Conservation (phyloP, 1,140 invertebrate genomes). For the Euura saliciscinereae region DNA sequence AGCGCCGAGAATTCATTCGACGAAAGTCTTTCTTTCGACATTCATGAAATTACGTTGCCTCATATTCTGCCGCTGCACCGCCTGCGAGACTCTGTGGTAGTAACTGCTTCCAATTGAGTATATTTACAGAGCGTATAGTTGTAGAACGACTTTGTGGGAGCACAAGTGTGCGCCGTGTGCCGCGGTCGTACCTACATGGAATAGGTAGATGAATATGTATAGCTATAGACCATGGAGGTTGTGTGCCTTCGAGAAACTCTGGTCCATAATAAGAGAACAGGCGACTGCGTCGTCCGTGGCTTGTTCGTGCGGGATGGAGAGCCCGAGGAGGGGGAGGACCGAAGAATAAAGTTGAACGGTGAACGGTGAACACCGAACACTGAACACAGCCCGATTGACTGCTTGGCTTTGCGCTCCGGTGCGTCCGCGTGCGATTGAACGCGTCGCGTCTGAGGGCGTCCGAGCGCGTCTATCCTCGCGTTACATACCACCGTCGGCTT, state of each 20-base stretch:
- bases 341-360: conserved; percentile 1
- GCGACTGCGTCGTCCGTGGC: not conserved
- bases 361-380: conserved; percentile 1
- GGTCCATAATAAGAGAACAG: not conserved
- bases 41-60: no score
- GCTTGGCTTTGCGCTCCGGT: not conserved
- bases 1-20: no score
- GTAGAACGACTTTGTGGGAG: no score
- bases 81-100: no score
- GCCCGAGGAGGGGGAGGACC: not conserved
- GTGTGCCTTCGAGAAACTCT: not conserved
- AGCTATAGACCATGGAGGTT: not conserved
- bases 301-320: not conserved
- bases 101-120: no score
- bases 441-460: conserved; percentile 9
- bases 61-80: no score
- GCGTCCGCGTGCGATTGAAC: conserved; percentile 8
- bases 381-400: conserved; percentile 2
- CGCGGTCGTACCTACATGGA: no score
- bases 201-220: no score
- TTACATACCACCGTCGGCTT: not conserved
- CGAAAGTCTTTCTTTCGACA: no score
- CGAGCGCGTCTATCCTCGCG: conserved; percentile 2
- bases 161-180: no score
- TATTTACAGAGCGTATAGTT: no score